Conservation (phyloP, 2,113 vertebrate species). For the Lethenteron reissneri region DNA sequence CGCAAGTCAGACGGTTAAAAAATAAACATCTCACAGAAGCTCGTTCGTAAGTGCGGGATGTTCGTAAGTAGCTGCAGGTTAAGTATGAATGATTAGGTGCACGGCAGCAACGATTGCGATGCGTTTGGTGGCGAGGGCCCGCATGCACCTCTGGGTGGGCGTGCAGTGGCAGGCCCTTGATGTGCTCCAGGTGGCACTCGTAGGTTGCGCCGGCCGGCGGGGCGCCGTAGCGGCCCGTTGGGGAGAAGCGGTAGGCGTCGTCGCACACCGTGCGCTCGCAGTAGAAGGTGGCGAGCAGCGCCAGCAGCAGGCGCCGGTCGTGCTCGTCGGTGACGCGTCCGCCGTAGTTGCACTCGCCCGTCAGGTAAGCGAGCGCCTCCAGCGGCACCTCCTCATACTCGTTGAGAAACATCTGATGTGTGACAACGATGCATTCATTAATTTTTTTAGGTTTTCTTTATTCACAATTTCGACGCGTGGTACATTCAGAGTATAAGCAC, state of each 20-base stretch:
- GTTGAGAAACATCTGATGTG: slow-evolving; percentile 13
- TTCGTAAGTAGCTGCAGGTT: too few relatives aligned
- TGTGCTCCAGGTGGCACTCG: slow-evolving; percentile 16
- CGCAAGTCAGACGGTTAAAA: too few relatives aligned
- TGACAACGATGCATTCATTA: slow-evolving; percentile 11
- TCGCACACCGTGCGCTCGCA: slow-evolving; percentile 16
- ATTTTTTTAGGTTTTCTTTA: too few relatives aligned
- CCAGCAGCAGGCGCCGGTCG: slow-evolving; percentile 16
- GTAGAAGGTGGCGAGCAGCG: slow-evolving; percentile 15
- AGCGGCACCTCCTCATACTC: slow-evolving; percentile 15
- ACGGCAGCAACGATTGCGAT: too few relatives aligned
- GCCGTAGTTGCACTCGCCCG: slow-evolving; percentile 13
- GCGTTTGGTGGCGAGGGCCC: too few relatives aligned
- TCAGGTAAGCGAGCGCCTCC: slow-evolving; percentile 16
- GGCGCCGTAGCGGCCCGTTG: slow-evolving; percentile 15
- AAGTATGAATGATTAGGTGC: too few relatives aligned
- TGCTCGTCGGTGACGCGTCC: slow-evolving; percentile 14
- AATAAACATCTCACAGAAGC: too few relatives aligned
- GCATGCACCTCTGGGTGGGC: slow-evolving; percentile 17
- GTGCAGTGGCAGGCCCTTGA: slow-evolving; percentile 19
- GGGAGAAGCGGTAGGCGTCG: slow-evolving; percentile 19
- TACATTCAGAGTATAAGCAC: too few relatives aligned
- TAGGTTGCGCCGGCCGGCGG: slow-evolving; percentile 10
- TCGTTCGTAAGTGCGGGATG: too few relatives aligned
- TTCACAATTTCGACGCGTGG: too few relatives aligned